A percentile compares a stretch with the other conserved stretches of the same genome.
Conservation (phyloP, 2,113 vertebrate genomes). For the Muntiacus muntjak region DNA sequence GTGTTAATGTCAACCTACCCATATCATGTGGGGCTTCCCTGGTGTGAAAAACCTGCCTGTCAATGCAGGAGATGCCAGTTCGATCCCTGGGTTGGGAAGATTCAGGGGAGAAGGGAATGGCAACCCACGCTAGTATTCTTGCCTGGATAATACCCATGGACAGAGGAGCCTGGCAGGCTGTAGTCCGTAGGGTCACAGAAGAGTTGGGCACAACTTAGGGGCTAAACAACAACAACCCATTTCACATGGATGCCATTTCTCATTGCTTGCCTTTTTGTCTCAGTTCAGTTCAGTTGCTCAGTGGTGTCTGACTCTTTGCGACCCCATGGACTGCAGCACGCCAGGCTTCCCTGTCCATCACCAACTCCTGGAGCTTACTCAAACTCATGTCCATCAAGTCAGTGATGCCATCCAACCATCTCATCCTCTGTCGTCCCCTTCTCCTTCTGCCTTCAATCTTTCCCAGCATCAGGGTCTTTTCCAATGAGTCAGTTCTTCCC, state of each 20-base stretch:
- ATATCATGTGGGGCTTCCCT: not conserved
- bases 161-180: not conserved
- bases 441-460: not conserved
- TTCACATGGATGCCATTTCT: not conserved
- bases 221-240: not conserved
- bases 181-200: not conserved
- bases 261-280: not conserved
- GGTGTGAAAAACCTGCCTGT: not conserved
- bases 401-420: not conserved
- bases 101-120: not conserved
- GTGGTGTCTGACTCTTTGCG: not conserved
- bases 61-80: not conserved
- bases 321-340: rapidly evolving
- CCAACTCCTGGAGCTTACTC: not conserved
- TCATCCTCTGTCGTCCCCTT: not conserved
- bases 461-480: not conserved
- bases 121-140: not conserved
- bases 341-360: not conserved
- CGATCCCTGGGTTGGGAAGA: not conserved
- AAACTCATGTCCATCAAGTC: not conserved
- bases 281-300: not conserved
- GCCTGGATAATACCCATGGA: not conserved
- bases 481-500: not conserved
- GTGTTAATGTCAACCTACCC: not conserved
- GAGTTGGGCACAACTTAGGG: not conserved